These are phyloP conservation scores for Galleria mellonella DNA, from an alignment of 1,140 invertebrate species.

Conservation along the genomic window DNA sequence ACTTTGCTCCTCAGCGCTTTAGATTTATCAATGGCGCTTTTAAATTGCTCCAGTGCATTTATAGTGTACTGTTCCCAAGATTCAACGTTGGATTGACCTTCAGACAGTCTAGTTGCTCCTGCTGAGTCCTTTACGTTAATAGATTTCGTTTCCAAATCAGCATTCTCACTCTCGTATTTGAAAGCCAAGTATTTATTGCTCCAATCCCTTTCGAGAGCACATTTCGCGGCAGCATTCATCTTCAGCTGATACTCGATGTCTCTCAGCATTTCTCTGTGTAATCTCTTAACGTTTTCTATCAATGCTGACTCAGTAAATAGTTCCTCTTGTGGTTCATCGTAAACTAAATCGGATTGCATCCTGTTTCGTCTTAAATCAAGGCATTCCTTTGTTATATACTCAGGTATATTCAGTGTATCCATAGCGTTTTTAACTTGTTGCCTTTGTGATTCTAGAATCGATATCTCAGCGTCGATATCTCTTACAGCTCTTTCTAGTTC, in stretches of 20 bases:
- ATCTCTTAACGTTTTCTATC: constrained; percentile 76
- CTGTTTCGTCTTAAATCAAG: constrained; percentile 81
- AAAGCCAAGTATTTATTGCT: constrained; percentile 89
- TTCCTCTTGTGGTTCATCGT: constrained; percentile 86
- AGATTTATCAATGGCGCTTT: constrained; percentile 72
- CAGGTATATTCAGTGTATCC: constrained; percentile 76
- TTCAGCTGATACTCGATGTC: constrained; percentile 83
- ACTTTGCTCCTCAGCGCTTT: constrained; percentile 76
- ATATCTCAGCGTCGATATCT: constrained; percentile 79
- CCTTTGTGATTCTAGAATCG: constrained; percentile 75
- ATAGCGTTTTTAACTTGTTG: constrained; percentile 78
- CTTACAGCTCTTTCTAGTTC: constrained; percentile 78
- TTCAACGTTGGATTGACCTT: constrained; percentile 81
- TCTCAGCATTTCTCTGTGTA: constrained; percentile 70
- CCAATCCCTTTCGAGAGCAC: constrained; percentile 87
- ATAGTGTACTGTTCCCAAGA: constrained; percentile 80
- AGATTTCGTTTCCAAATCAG: constrained; percentile 77
- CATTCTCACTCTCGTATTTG: constrained; percentile 80
- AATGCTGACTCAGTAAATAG: constrained; percentile 81
- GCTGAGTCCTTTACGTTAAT: constrained; percentile 78
- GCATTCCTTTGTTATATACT: constrained; percentile 80
- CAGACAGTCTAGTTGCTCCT: constrained; percentile 82
- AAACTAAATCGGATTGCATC: constrained; percentile 84
- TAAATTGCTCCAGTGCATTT: constrained; percentile 77
- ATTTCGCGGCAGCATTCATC: constrained; percentile 83